Conservation (phyloP, 2,113 vertebrate genomes). For the Craseonycteris thonglongyai region DNA sequence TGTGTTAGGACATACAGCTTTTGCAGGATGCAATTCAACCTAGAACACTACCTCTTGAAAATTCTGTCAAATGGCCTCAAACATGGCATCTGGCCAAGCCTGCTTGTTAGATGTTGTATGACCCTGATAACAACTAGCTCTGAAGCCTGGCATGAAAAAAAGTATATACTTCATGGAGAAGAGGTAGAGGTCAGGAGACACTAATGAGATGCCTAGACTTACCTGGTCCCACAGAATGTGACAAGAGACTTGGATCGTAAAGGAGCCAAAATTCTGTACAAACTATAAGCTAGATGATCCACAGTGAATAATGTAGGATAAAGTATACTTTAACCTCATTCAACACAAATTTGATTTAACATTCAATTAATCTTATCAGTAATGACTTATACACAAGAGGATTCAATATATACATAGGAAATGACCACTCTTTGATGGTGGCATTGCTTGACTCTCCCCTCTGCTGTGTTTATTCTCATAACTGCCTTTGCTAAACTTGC, state of each 20-base stretch:
- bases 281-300: neutral
- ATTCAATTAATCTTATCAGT: constrained; percentile 24
- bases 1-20: neutral
- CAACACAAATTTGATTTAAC: constrained; percentile 23
- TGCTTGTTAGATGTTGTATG: neutral
- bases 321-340: neutral
- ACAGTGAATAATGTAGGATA: neutral
- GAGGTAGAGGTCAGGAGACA: neutral
- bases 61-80: neutral
- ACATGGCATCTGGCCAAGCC: neutral
- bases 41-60: neutral
- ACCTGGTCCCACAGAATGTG: neutral
- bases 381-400: neutral
- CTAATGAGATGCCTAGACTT: neutral
- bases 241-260: neutral
- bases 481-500: neutral
- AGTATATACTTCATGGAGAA: neutral
- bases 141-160: neutral
- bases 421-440: neutral
- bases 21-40: neutral
- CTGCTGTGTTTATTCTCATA: neutral
- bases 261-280: neutral
- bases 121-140: neutral
- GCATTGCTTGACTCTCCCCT: neutral
- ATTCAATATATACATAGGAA: neutral